A percentile compares a stretch with the other conserved stretches of the same genome.
Conservation (phyloP, 1,140 invertebrate species). For the Drosophila persimilis region DNA sequence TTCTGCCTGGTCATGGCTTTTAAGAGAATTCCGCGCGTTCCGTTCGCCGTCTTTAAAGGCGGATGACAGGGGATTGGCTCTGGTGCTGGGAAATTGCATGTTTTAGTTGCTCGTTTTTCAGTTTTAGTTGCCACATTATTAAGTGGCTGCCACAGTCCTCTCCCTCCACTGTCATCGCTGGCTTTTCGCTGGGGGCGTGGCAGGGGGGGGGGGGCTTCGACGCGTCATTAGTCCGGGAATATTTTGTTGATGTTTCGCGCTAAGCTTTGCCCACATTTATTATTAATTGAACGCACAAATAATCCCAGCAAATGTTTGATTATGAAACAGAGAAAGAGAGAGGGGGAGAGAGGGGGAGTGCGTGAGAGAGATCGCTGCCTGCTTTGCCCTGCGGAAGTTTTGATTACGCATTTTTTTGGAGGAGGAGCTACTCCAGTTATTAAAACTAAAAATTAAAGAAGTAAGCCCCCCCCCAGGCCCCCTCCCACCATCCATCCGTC, state of each 20-base stretch:
- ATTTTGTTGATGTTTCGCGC: conserved; percentile 44
- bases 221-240: conserved; percentile 49
- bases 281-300: conserved; percentile 52
- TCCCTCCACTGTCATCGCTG: conserved; percentile 20
- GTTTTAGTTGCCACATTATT: conserved; percentile 57
- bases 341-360: no score
- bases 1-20: conserved; percentile 66
- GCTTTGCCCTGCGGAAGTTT: conserved; percentile 19
- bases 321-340: not conserved
- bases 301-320: conserved; percentile 29
- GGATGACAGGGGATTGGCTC: conserved; percentile 40
- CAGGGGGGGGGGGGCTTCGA: not conserved
- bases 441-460: no score
- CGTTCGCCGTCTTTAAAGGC: conserved; percentile 57
- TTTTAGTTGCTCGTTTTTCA: conserved; percentile 47
- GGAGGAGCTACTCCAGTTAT: not conserved
- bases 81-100: conserved; percentile 35
- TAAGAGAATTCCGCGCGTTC: conserved; percentile 64
- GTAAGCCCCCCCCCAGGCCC: no score
- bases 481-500: not conserved
- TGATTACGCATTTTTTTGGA: conserved; percentile 36
- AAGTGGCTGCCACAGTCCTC: conserved; percentile 37
- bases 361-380: no score
- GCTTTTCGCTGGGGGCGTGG: no score
- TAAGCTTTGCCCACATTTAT: conserved; percentile 37